A percentile compares a stretch with the other conserved stretches of the same genome.
Conservation (phyloP, 30 jellyfish, hydroid and myxozoan species). For the Hydra vulgaris region DNA sequence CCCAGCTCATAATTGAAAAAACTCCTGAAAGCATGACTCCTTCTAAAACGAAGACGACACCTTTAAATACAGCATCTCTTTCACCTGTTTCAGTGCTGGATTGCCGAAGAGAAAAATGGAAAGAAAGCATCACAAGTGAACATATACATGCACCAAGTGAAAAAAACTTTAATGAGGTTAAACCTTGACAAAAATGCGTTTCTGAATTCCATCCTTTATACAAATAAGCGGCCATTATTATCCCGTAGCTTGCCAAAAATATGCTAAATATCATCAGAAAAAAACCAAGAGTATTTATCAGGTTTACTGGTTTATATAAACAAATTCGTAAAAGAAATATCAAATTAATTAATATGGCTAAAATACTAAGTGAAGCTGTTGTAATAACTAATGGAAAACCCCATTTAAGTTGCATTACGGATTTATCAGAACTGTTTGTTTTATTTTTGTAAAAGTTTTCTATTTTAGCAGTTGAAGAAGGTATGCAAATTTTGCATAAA, state of each 20-base stretch:
- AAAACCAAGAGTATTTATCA: slow-evolving; percentile 57
- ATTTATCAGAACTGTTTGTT: too few relatives aligned
- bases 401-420: background rate
- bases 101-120: slow-evolving; percentile 50
- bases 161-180: slow-evolving; percentile 71
- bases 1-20: slow-evolving; percentile 77
- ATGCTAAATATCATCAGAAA: slow-evolving; percentile 63
- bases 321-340: slow-evolving; percentile 52
- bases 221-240: slow-evolving; percentile 61
- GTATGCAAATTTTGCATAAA: too few relatives aligned
- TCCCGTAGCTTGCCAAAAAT: slow-evolving; percentile 74
- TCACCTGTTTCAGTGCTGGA: slow-evolving; percentile 36
- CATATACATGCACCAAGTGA: slow-evolving; percentile 58
- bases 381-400: background rate
- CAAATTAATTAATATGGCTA: slow-evolving; percentile 50
- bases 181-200: slow-evolving; percentile 63
- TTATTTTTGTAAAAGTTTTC: too few relatives aligned
- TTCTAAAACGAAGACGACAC: slow-evolving; percentile 82
- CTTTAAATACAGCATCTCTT: slow-evolving; percentile 85
- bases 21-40: slow-evolving; percentile 81
- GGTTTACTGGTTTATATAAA: slow-evolving; percentile 45
- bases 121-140: slow-evolving; percentile 57
- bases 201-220: slow-evolving; percentile 36
- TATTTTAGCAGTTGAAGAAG: too few relatives aligned
- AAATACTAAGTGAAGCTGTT: slow-evolving; percentile 38